Conservation (phyloP, 2,113 vertebrate genomes). For the Ceuthmochares aereus region DNA sequence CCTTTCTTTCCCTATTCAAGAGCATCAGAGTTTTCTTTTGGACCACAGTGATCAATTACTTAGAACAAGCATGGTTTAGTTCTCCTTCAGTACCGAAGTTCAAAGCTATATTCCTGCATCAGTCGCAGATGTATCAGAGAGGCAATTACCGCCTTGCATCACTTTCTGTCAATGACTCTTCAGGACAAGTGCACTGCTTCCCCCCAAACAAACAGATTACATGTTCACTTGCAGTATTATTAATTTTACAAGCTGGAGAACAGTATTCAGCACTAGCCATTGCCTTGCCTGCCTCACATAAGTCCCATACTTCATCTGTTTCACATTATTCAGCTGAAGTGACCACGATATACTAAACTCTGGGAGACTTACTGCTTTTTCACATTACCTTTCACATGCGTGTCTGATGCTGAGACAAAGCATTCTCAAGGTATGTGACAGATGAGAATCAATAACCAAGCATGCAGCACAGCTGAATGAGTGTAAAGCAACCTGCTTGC, state of each 20-base stretch:
- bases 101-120: neutral
- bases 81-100: neutral
- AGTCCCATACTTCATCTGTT: neutral
- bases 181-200: neutral
- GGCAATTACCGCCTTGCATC: neutral
- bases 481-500: neutral
- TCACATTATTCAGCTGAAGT: neutral
- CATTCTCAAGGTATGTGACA: neutral
- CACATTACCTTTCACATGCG: neutral
- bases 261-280: neutral
- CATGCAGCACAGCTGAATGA: neutral
- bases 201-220: neutral
- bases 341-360: neutral
- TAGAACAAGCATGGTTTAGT: neutral
- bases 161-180: neutral
- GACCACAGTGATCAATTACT: neutral
- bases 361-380: neutral
- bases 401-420: neutral
- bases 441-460: neutral
- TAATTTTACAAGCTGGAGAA: neutral
- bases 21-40: neutral
- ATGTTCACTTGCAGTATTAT: neutral
- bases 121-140: neutral
- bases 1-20: neutral
- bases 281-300: neutral